Percentiles rank a stretch among this genome's conserved stretches.
Conservation (phyloP, 2,888 invertebrate genomes). For the Antheraea assamensis region DNA sequence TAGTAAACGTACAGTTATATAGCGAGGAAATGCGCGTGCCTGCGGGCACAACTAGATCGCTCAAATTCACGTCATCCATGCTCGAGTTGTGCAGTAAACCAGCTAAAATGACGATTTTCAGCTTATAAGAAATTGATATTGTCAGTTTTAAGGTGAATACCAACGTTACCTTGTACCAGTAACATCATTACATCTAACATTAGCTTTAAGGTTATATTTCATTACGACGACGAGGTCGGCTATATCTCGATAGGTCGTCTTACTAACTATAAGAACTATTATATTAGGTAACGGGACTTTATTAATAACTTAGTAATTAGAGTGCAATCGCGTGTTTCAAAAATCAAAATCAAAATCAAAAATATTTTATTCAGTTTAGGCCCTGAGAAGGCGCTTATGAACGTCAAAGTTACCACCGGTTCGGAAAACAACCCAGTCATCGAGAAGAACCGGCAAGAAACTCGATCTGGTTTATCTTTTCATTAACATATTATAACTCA, state of each 20-base stretch:
- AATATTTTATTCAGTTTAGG: too few species aligned
- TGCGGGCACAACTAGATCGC: neutral
- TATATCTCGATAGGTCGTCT: slow-evolving; percentile 54
- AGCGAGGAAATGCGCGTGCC: neutral
- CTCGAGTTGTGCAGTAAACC: neutral
- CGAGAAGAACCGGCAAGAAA: too few species aligned
- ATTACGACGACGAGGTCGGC: slow-evolving; percentile 42
- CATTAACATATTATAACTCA: too few species aligned
- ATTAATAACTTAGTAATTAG: slow-evolving; percentile 58
- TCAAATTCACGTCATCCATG: neutral
- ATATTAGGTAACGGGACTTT: slow-evolving; percentile 55
- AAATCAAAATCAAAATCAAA: too few species aligned
- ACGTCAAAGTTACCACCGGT: too few species aligned
- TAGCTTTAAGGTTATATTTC: slow-evolving; percentile 39
- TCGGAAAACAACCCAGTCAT: too few species aligned
- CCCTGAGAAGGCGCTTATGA: too few species aligned
- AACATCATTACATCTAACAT: neutral
- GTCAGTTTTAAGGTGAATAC: slow-evolving; percentile 19
- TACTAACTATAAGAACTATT: slow-evolving; percentile 57
- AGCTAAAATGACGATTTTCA: neutral
- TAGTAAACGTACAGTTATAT: too few species aligned
- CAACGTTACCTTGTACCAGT: slow-evolving; percentile 28
- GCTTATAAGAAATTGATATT: slow-evolving; percentile 2
- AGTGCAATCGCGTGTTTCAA: slow-evolving; percentile 27
- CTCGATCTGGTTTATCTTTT: too few species aligned